These are phyloP conservation scores for Pseudomyrmex concolor DNA, from an alignment of 1,140 invertebrate species.

Conservation along the genomic window DNA sequence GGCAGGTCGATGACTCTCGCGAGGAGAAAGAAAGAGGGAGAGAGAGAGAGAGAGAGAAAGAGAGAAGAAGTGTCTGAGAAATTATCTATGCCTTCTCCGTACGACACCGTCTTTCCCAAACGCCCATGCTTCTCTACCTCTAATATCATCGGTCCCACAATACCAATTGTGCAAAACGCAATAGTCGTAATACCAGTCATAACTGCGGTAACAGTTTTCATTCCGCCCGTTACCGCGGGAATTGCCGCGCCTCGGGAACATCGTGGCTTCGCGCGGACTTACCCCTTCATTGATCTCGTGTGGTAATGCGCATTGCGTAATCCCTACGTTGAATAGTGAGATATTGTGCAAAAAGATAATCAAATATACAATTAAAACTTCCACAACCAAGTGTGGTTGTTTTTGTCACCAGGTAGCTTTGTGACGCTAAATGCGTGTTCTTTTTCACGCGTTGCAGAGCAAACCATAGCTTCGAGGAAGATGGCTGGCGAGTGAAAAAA, in stretches of 20 bases:
- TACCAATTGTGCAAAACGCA: constrained; percentile 51
- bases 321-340: background rate
- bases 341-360: background rate
- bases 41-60: too few relatives aligned
- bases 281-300: constrained; percentile 29
- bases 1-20: constrained; percentile 44
- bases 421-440: background rate
- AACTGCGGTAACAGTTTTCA: constrained; percentile 58
- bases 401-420: background rate
- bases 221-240: constrained; percentile 41
- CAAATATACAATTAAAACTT: background rate
- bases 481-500: background rate
- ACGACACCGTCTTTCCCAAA: background rate
- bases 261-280: constrained; percentile 13
- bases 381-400: background rate
- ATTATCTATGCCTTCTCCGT: constrained; percentile 43
- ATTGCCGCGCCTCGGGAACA: constrained; percentile 5
- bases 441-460: constrained; percentile 21
- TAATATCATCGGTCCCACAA: constrained; percentile 26
- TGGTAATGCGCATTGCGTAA: background rate
- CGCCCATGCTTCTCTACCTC: background rate
- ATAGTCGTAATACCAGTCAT: constrained; percentile 53
- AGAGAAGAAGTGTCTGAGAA: constrained; percentile 15
- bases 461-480: background rate
- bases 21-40: too few relatives aligned